These are phyloP conservation scores for Papio anubis DNA, from an alignment of 2,113 vertebrate species.

Conservation along the genomic window DNA sequence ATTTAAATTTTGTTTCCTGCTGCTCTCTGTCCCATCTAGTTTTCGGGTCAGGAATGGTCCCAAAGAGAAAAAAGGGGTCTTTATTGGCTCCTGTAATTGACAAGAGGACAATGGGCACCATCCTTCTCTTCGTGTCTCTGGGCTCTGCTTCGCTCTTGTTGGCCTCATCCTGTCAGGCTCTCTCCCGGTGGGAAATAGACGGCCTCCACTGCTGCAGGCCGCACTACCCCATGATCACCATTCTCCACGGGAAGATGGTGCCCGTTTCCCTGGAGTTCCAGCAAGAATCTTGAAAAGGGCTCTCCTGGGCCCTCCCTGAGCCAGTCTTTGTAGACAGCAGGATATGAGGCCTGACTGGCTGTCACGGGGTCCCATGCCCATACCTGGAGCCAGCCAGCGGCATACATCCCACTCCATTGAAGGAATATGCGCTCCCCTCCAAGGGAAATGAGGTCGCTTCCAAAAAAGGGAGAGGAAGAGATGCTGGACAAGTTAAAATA, in stretches of 20 bases:
- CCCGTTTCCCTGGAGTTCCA: too few relatives aligned
- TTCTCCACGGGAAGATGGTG: too few relatives aligned
- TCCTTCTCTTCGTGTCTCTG: neutral
- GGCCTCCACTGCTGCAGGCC: neutral
- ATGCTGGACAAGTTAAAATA: neutral
- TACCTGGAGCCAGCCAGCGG: neutral
- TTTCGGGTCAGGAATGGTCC: neutral
- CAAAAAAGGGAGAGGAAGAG: neutral
- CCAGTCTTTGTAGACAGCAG: neutral
- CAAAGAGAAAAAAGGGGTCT: too few relatives aligned
- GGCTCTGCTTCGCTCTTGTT: neutral
- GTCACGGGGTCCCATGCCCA: fast-evolving
- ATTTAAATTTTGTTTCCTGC: neutral
- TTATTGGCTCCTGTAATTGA: neutral
- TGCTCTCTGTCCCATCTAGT: neutral
- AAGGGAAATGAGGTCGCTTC: neutral
- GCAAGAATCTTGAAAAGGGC: neutral
- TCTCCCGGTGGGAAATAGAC: neutral
- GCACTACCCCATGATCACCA: too few relatives aligned
- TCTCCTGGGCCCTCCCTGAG: neutral
- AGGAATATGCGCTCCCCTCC: neutral
- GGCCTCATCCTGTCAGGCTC: neutral
- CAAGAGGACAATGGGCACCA: neutral
- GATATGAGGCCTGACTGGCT: neutral
- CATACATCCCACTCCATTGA: too few relatives aligned